Base-by-base conservation (phyloP, 2,888 invertebrate genomes). In the Scrobipalpa atriplicella region DNA sequence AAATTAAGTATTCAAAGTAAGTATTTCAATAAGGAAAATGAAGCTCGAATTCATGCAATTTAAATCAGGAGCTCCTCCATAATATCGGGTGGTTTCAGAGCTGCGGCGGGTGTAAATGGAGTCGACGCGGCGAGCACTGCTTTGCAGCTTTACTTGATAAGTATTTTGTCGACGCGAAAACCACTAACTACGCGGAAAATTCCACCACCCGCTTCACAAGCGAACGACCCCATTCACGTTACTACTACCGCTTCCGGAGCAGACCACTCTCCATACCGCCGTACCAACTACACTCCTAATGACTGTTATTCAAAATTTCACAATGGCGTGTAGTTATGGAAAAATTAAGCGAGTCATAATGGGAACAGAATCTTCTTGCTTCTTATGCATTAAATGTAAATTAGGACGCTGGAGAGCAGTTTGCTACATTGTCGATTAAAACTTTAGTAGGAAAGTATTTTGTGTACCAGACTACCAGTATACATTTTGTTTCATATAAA, bases 151-250 rank as follows among this genome's bases (percentile, higher is more conserved):
- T 1, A 47, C 7, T 16, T n/a, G 69, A 52, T 67, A 70, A 71
- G 71, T 68, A 70, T 70, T 70, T 80, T 77, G 80, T 78, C 77
- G 79, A 73, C 69, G 73, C 75, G 75, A 77, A 79, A 80, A 80
- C 82, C 81, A 76, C 84, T 81, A 85, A 83, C 82, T 81, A 72
- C 76, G 72, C 70, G 80, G 74, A 78, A 81, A 80, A 78, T 80
- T 75, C 72, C 73, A 71, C 74, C 72, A 64, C 54, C 67, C 69
- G 75, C 73, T 75, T 74, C 74, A 77, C 69, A 67, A 43, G 70
- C 67, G 58, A 73, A 68, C 65, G 71, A 74, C 74, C 71, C 73
- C 71, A 78, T 80, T 82, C 79, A 76, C 70, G 76, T 72, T 69
- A 72, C 69, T 71, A 67, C 70, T 41, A 64, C 70, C 66, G 68